These are phyloP conservation scores for Oxytorus armatus DNA, from an alignment of 2,888 invertebrate species.

Conservation along the genomic window DNA sequence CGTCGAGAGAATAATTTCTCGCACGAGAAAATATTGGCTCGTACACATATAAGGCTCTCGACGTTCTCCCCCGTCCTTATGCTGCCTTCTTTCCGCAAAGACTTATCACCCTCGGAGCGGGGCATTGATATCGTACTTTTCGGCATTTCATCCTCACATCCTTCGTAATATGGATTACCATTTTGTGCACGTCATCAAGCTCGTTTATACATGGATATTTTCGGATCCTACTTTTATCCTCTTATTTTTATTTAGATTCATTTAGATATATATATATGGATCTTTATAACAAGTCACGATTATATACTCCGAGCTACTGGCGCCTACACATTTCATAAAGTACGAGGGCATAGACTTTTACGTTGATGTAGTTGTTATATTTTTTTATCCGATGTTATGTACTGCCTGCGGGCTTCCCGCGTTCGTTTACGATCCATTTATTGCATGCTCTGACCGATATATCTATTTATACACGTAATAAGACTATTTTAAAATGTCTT, in stretches of 20 bases:
- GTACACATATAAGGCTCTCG: no score
- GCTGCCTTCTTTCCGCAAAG: no score
- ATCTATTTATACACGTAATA: constrained; percentile 32
- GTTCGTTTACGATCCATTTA: constrained; percentile 33
- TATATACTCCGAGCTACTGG: neutral
- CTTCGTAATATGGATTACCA: neutral
- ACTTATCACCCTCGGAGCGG: no score
- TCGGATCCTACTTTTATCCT: neutral
- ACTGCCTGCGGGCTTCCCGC: constrained; percentile 23
- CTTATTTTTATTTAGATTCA: no score
- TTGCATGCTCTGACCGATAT: constrained; percentile 10
- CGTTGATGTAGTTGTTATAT: constrained; percentile 39
- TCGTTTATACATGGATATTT: neutral
- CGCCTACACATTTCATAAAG: constrained; percentile 14
- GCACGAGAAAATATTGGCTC: no score
- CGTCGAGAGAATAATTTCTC: no score
- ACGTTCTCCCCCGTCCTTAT: no score
- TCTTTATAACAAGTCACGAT: neutral
- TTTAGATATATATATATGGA: neutral
- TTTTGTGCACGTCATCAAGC: neutral
- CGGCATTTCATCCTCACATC: no score
- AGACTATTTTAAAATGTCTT: neutral
- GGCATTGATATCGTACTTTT: no score
- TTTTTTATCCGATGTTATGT: constrained; percentile 43
- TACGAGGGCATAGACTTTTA: constrained; percentile 34